Base-by-base conservation (phyloP, 2,888 invertebrate genomes). In the Pseudococcus jackbeardsleyi region DNA sequence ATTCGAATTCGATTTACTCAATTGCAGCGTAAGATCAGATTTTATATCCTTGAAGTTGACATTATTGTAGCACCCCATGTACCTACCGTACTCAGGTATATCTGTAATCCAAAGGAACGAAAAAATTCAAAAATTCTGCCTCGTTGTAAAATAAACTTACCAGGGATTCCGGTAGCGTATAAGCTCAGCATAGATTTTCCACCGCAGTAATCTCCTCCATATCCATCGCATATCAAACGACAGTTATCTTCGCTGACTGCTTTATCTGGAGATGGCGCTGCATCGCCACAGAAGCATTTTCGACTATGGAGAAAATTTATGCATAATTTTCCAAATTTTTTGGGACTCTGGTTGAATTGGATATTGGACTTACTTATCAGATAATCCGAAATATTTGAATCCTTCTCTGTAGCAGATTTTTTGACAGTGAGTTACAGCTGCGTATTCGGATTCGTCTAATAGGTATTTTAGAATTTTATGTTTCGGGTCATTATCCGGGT, bases 391-490 rank as follows among this genome's bases (percentile, higher is more conserved):
- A 48, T 89, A 89, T 68, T 88, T 64, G 87, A 86, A 90, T 22
- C 90, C 90, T 48, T 64, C 89, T 22, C 88, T 84, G 42, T 88
- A 90, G 86, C 90, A 90, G 59, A 86, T 46, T 85, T 88, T 84
- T 17, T 88, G 88, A n/a, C 90, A 90, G 46, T 59, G 84, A 4
- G 89, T 68, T 19, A 89, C 89, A 15, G 89, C 68, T 68, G 89
- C 89, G 39, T 89, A 72, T 4, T 46, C 42, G 64, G 90, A 89
- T 6, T 90, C 89, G 68, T 89, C 88, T 8, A 85, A 50, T 7
- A 84, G 88, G 9, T 89, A 90, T 64, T 84, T 89, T 77, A 90
- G 85, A 50, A 90, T 82, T 39, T 90, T 89, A 54, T 86, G 82
- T 48, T 89, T 89, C 6, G 77, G 86, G 15, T 90, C 86, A 26